Conservation (phyloP, 2,888 invertebrate species). For the Erannis defoliaria region DNA sequence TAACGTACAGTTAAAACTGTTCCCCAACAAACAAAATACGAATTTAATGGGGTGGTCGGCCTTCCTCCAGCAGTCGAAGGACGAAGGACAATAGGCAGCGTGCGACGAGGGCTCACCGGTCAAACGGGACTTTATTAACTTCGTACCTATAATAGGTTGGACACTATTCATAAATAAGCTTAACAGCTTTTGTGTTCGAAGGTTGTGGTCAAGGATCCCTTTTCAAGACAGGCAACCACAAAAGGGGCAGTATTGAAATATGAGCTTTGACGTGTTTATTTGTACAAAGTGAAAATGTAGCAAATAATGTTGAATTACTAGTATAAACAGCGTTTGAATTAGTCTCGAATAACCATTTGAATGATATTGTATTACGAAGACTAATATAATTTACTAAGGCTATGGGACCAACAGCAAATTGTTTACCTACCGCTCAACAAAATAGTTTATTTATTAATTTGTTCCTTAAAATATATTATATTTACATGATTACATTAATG, state of each 20-base stretch:
- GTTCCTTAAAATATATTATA: too few species aligned
- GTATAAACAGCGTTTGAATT: too few species aligned
- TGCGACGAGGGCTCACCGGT: constrained; percentile 56
- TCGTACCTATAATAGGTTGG: constrained; percentile 55
- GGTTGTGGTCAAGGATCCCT: constrained; percentile 63
- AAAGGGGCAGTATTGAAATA: constrained; percentile 47
- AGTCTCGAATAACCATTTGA: not conserved
- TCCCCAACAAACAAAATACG: constrained; percentile 48
- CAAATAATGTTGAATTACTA: too few species aligned
- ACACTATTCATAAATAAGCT: constrained; percentile 64
- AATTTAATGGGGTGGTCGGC: constrained; percentile 58
- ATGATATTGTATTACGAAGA: constrained; percentile 14
- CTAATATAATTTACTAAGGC: constrained; percentile 12
- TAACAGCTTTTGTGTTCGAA: constrained; percentile 61
- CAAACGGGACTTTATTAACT: constrained; percentile 68
- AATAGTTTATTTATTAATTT: too few species aligned
- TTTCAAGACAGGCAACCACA: constrained; percentile 60
- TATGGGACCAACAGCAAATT: constrained; percentile 21
- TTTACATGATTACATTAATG: too few species aligned
- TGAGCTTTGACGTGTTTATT: constrained; percentile 36
- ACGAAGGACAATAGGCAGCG: constrained; percentile 71
- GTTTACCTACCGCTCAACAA: constrained; percentile 15
- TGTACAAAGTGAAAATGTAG: constrained; percentile 16
- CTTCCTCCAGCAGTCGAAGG: constrained; percentile 70
- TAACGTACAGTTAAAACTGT: constrained; percentile 50